A percentile compares a stretch with the other conserved stretches of the same genome.
phyloP scores from a whole-genome alignment of 2,113 vertebrate species.

The Nothoprocta perdicaria region DNA sequence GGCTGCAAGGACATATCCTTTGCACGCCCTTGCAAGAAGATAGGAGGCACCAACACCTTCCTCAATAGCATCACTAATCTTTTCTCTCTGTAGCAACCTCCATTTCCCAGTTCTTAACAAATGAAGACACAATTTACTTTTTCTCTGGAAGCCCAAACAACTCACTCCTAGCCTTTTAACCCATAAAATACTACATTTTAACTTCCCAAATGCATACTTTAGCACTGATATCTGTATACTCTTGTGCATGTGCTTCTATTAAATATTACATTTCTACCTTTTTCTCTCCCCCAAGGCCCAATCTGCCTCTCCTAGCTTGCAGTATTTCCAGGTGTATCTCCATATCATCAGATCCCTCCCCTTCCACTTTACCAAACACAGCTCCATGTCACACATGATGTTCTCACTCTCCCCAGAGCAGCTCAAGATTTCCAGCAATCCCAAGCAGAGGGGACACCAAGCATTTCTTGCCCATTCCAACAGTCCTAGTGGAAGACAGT shows the following conservation, averaged over 20 bases:
- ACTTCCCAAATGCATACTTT: accelerated
- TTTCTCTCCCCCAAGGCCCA: neutral
- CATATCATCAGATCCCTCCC: neutral
- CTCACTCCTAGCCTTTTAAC: neutral
- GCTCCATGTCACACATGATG: neutral
- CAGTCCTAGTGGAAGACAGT: accelerated
- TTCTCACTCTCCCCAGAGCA: neutral
- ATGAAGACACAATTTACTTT: neutral
- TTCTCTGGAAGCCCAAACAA: neutral
- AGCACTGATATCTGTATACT: neutral
- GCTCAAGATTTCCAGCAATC: neutral
- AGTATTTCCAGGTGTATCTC: neutral
- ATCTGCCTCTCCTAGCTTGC: too few relatives aligned
- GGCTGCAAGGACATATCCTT: neutral
- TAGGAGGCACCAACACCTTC: neutral
- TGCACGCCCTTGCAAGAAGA: neutral
- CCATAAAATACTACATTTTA: neutral
- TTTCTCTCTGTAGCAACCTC: neutral
- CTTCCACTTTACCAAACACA: neutral
- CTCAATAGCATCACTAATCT: neutral
- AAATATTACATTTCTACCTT: neutral
- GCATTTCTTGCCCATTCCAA: accelerated
- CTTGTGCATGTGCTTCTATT: neutral
- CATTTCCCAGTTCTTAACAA: neutral
- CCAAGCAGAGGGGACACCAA: accelerated